Percentiles rank a stretch among this genome's conserved stretches.
Conservation (phyloP, 2,888 invertebrate genomes). For the Heliconius ethilla region DNA sequence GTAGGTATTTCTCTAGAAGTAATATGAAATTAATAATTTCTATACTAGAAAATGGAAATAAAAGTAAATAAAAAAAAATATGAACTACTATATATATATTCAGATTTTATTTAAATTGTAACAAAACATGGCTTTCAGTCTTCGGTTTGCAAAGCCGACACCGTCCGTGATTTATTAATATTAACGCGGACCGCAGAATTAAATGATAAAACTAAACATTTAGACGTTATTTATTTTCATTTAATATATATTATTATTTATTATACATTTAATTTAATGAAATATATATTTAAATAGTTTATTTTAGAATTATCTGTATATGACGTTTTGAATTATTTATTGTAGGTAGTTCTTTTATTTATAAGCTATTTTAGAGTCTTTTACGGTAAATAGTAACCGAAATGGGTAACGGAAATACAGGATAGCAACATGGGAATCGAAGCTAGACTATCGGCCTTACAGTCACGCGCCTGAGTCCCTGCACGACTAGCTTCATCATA, state of each 20-base stretch:
- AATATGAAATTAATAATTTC: too few species aligned
- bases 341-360: not conserved
- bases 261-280: not conserved
- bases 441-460: too few species aligned
- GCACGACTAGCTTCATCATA: too few species aligned
- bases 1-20: too few species aligned
- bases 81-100: not conserved
- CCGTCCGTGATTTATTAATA: constrained; percentile 8
- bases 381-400: too few species aligned
- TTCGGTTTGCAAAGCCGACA: constrained; percentile 18
- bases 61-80: not conserved
- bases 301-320: not conserved
- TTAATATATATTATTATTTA: not conserved
- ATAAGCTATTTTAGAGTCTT: not conserved
- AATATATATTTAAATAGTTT: not conserved
- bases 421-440: too few species aligned
- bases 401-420: too few species aligned
- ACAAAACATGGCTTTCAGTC: not conserved
- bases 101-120: constrained; percentile 9
- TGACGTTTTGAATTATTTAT: not conserved
- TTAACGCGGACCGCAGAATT: constrained; percentile 9
- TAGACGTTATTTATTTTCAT: not conserved
- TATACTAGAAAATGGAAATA: not conserved
- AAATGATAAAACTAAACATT: constrained; percentile 1
- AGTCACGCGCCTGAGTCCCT: too few species aligned